Evolutionary conservation across 2,888 invertebrate genomes (phyloP).

Genomic region (Scaptomyza reducta): DNA sequence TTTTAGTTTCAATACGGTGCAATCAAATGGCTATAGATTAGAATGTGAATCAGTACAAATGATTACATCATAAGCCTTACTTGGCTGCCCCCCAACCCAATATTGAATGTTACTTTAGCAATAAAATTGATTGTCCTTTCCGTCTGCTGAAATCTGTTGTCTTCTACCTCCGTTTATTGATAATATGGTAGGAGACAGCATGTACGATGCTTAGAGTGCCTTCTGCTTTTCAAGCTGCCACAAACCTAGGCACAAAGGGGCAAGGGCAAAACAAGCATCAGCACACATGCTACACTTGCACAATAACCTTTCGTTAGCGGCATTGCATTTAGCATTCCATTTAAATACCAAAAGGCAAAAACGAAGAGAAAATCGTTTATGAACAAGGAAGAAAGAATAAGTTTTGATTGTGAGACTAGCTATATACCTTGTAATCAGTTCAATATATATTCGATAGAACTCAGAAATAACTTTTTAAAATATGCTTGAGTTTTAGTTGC

Average conservation of each 20-base stretch:
- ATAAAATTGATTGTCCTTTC: conserved; percentile 37
- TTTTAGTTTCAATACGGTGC: background rate
- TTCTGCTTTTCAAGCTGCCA: conserved; percentile 1
- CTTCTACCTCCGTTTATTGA: conserved; percentile 45
- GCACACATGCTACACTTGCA: background rate
- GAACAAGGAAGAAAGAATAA: background rate
- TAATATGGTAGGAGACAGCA: conserved; percentile 50
- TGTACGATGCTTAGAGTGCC: conserved; percentile 12
- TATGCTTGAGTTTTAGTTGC: too few relatives aligned
- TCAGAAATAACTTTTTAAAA: too few relatives aligned
- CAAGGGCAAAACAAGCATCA: conserved; percentile 6
- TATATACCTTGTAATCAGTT: background rate
- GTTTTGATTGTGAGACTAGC: background rate
- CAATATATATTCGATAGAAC: too few relatives aligned
- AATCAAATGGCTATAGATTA: background rate
- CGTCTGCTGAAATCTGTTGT: conserved; percentile 21
- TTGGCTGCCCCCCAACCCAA: background rate
- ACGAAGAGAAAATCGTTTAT: conserved; percentile 32
- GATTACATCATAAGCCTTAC: conserved; percentile 22
- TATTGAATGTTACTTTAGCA: background rate
- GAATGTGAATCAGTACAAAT: conserved; percentile 18
- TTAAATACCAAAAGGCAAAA: conserved; percentile 54
- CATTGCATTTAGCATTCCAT: conserved; percentile 60
- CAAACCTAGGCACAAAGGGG: background rate
- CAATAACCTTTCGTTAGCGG: conserved; percentile 2